Base-by-base conservation (phyloP, 2,888 invertebrate species). In the Byasa hedistus region DNA sequence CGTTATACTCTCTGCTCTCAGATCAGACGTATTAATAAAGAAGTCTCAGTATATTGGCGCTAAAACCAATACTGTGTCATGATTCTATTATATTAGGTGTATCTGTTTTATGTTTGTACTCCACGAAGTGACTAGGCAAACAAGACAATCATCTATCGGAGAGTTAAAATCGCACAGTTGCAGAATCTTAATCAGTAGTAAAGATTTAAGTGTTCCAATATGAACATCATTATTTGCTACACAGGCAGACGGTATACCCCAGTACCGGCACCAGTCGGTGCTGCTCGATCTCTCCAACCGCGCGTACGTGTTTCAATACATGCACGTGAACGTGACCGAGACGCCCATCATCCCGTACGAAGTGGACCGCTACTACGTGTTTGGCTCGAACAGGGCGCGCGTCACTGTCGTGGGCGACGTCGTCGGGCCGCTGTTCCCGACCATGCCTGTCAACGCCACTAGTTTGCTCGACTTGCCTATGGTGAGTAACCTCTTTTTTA, bases 321-420 rank as follows among this genome's bases (percentile, higher is more conserved):
- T 99, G 95, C 98, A 98, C 87, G 97, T 98, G 1, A 98, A 98
- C 85, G 95, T 99, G 8, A 98, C 98, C 0, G 98, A 99, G 86
- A 96, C 96, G 1, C 97, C 99, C 3, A 93, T 97, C 67, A 97
- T 98, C 72, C 97, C 98, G 0, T 98, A 98, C 84, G 96, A 97
- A 73, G 96, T 88, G 73, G 89, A 91, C 80, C 95, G 97, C 74
- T 96, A 98, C 89, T 99, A 98, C 86, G 96, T 99, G 61, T 98
- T 96, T 83, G 98, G 98, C 0, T 98, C 98, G 0, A 98, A 98
- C 82, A 93, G 91, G 68, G 98, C 97, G 19, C 92, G 94, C 22
- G 93, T 97, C n/a, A 95, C 96, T 0, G 87, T 97, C 27, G 96
- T 97, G 2, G 98, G 98, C 1, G 98, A 98, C 85, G 98, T 98